Percentiles rank a stretch among this genome's conserved stretches.
These are phyloP conservation scores for Diuraphis noxia DNA, from an alignment of 1,140 invertebrate genomes.

Conservation along the genomic window DNA sequence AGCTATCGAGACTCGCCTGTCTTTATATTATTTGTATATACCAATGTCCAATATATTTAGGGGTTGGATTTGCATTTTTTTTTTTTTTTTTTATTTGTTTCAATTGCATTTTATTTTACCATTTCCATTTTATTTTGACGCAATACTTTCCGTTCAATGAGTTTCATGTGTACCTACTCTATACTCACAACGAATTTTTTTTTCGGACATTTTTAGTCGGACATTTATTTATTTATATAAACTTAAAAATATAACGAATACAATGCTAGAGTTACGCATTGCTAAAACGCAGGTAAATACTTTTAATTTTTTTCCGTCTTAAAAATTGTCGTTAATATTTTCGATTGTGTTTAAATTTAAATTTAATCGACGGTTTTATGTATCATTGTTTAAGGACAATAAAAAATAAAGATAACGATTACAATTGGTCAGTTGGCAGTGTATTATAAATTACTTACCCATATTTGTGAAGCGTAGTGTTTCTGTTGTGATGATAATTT, in stretches of 20 bases:
- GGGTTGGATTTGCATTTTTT: no score
- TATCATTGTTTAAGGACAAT: background rate
- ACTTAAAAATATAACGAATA: background rate
- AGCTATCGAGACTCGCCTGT: no score
- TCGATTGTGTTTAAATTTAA: conserved; percentile 4
- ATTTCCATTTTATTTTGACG: no score
- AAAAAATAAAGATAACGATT: background rate
- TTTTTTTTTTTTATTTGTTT: no score
- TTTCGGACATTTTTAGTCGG: no score
- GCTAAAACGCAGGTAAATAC: background rate
- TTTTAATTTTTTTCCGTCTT: background rate
- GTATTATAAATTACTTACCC: conserved; percentile 23
- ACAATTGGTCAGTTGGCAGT: background rate
- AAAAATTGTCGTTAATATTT: background rate
- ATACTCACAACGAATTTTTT: no score
- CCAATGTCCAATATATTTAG: no score
- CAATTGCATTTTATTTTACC: no score
- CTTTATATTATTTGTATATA: no score
- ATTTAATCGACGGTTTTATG: background rate
- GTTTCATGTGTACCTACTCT: no score
- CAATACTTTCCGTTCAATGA: no score
- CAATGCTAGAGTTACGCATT: background rate
- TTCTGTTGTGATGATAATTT: background rate
- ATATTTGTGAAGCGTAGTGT: conserved; percentile 29
- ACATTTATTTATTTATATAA: background rate